Conservation (phyloP, 2,797 vertebrate species). For the Macropodus opercularis region DNA sequence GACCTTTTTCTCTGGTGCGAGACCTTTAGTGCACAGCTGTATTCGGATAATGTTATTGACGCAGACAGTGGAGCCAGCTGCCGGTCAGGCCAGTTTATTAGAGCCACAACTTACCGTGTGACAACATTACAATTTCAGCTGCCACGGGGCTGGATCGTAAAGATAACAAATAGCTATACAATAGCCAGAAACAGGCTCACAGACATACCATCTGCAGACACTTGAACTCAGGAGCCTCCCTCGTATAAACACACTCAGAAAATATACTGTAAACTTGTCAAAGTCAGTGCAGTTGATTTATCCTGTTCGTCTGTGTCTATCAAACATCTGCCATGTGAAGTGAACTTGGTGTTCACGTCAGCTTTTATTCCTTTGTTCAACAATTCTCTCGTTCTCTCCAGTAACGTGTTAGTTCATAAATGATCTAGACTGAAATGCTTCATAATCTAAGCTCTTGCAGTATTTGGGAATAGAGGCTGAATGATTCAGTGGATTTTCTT, state of each 20-base stretch:
- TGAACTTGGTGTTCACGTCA: too few species aligned
- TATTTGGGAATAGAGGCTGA: slow-evolving; percentile 40
- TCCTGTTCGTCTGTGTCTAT: slow-evolving; percentile 33
- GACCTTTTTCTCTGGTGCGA: slow-evolving; percentile 43
- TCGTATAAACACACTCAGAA: slow-evolving; percentile 12
- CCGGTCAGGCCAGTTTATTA: slow-evolving; percentile 23
- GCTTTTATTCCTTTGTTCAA: slow-evolving; percentile 18
- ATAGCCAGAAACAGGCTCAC: not conserved
- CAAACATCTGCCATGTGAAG: slow-evolving; percentile 19
- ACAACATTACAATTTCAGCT: slow-evolving; percentile 32
- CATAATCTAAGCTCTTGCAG: slow-evolving; percentile 54
- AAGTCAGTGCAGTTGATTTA: slow-evolving; percentile 24
- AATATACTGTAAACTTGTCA: not conserved
- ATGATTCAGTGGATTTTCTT: slow-evolving; percentile 48
- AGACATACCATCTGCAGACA: slow-evolving; percentile 15
- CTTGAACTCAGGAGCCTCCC: slow-evolving; percentile 25
- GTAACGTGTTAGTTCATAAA: slow-evolving; percentile 9
- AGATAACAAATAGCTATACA: slow-evolving; percentile 29
- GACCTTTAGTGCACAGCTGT: slow-evolving; percentile 51
- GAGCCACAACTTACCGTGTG: slow-evolving; percentile 36
- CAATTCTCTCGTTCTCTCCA: slow-evolving; percentile 12
- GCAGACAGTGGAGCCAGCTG: slow-evolving; percentile 30
- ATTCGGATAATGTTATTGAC: slow-evolving; percentile 40
- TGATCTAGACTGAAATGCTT: slow-evolving; percentile 49
- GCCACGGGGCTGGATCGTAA: slow-evolving; percentile 29